These are phyloP conservation scores for Troides helena DNA, from an alignment of 2,888 invertebrate species.

Conservation along the genomic window DNA sequence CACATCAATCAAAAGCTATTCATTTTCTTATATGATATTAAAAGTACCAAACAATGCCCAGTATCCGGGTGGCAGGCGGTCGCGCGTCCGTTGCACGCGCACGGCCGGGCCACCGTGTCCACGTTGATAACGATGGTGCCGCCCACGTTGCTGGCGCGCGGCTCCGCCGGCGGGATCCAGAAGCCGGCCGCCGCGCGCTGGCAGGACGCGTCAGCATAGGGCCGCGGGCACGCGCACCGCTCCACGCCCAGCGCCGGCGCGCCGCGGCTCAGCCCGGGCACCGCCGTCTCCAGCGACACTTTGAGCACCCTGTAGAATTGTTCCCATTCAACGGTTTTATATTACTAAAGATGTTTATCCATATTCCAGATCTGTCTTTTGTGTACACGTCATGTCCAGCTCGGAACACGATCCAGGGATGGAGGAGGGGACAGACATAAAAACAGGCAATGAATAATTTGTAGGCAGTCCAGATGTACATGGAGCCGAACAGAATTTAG, in stretches of 20 bases:
- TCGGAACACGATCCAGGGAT: no score
- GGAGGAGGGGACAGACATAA: no score
- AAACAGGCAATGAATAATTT: no score
- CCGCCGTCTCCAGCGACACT: conserved; percentile 91
- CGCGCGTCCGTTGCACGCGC: conserved; percentile 90
- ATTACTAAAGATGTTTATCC: no score
- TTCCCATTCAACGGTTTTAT: background rate
- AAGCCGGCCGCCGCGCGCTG: conserved; percentile 93
- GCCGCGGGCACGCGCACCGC: conserved; percentile 89
- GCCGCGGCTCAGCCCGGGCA: conserved; percentile 83
- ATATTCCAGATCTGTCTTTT: no score
- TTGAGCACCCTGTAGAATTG: conserved; percentile 79
- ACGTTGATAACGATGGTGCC: conserved; percentile 88
- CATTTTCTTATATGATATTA: background rate
- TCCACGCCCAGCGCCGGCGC: conserved; percentile 91
- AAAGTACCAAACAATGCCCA: conserved; percentile 89
- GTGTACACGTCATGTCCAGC: no score
- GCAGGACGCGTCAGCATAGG: conserved; percentile 93
- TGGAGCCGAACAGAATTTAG: no score
- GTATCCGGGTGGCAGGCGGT: conserved; percentile 89
- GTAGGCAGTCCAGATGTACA: no score
- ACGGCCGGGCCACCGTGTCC: conserved; percentile 89
- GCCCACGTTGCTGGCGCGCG: conserved; percentile 70
- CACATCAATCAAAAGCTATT: no score
- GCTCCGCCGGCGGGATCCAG: conserved; percentile 82